Percentiles rank a stretch among this genome's conserved stretches.
Evolutionary conservation across 92 coral and sea anemone genomes (phyloP).

Genomic region (Umimayanthus chanpuru): DNA sequence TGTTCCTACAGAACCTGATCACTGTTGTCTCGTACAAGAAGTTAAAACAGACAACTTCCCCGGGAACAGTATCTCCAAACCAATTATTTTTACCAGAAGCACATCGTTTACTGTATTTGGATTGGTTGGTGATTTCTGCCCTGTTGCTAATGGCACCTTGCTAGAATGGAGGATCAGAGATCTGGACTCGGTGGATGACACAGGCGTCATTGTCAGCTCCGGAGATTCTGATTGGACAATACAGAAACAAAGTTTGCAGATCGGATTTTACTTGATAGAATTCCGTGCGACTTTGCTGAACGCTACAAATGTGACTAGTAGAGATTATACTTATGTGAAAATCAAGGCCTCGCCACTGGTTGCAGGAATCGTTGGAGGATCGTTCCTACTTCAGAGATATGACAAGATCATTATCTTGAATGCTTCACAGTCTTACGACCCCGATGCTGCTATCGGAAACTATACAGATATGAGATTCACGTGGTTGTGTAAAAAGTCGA

Average conservation of each 20-base stretch:
- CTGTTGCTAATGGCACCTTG: not conserved
- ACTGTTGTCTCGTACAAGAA: slow-evolving; percentile 1
- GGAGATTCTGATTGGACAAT: slow-evolving; percentile 64
- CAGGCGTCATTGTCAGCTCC: not conserved
- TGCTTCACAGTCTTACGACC: slow-evolving; percentile 66
- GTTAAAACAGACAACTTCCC: not conserved
- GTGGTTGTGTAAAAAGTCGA: slow-evolving; percentile 74
- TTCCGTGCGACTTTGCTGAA: slow-evolving; percentile 49
- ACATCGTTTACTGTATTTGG: not conserved
- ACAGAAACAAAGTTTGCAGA: slow-evolving; percentile 38
- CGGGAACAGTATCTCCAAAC: not conserved
- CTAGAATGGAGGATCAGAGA: slow-evolving; percentile 12
- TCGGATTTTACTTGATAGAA: slow-evolving; percentile 61
- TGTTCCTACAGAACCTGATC: not conserved
- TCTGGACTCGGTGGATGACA: not conserved
- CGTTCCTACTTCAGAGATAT: slow-evolving; percentile 54
- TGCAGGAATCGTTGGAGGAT: slow-evolving; percentile 72
- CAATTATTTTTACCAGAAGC: not conserved
- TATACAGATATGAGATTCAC: slow-evolving; percentile 66
- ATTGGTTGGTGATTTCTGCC: not conserved
- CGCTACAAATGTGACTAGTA: not conserved
- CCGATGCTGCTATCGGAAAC: slow-evolving; percentile 59
- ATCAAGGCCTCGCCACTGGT: slow-evolving; percentile 49
- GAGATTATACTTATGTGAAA: slow-evolving; percentile 47
- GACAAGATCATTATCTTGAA: slow-evolving; percentile 49